Evolutionary conservation across 37 sponge, comb jelly and placozoan species (phyloP).

Genomic region (Cladorhizidae sp.): DNA sequence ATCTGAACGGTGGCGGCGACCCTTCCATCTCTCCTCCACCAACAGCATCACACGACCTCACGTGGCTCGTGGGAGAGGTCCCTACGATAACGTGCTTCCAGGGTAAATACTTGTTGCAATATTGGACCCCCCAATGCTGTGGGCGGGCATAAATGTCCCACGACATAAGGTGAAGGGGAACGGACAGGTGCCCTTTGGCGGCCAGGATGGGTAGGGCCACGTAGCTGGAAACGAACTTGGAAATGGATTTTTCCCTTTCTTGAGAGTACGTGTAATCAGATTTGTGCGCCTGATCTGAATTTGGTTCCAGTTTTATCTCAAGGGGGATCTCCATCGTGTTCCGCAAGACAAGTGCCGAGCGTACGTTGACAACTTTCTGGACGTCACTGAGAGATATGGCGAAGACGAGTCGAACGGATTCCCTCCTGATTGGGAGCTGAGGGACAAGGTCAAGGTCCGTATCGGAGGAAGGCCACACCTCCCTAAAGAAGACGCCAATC

Average conservation of each 20-base stretch:
- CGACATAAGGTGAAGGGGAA: slow-evolving; percentile 79
- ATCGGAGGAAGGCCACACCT: slow-evolving; percentile 29
- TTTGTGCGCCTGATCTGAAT: not conserved
- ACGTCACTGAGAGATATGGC: slow-evolving; percentile 79
- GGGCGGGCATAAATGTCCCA: slow-evolving; percentile 72
- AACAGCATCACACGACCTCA: slow-evolving; percentile 40
- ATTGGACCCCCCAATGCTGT: slow-evolving; percentile 71
- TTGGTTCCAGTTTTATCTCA: slow-evolving; percentile 61
- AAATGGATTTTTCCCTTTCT: not conserved
- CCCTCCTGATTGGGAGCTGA: slow-evolving; percentile 15
- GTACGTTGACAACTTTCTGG: slow-evolving; percentile 86
- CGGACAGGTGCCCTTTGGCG: slow-evolving; percentile 42
- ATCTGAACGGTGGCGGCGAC: slow-evolving; percentile 24
- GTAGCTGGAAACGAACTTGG: not conserved
- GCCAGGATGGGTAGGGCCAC: slow-evolving; percentile 40
- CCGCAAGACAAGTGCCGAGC: slow-evolving; percentile 81
- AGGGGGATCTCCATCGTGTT: slow-evolving; percentile 79
- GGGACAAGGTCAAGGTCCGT: slow-evolving; percentile 13
- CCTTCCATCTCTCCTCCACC: slow-evolving; percentile 24
- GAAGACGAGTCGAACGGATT: slow-evolving; percentile 71
- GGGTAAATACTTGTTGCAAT: slow-evolving; percentile 45
- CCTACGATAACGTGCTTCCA: slow-evolving; percentile 52
- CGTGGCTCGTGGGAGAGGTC: slow-evolving; percentile 24
- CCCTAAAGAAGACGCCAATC: slow-evolving; percentile 92
- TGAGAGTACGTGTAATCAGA: not conserved